Percentiles rank a stretch among this genome's conserved stretches.
Conservation (phyloP, 2,797 vertebrate species). For the Delichon dasypus region DNA sequence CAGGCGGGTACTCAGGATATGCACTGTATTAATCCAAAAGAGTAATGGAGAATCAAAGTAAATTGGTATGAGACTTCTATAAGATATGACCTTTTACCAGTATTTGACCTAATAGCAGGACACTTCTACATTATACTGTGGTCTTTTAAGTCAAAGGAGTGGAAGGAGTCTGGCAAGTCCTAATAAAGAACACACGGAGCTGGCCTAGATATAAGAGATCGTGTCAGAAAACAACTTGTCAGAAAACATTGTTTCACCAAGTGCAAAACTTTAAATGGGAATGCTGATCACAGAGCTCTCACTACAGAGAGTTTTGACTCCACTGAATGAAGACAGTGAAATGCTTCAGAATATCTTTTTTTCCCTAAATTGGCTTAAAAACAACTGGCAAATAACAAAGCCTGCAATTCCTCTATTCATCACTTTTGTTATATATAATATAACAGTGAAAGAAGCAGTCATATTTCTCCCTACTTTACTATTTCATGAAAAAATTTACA, state of each 20-base stretch:
- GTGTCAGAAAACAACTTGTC: background rate
- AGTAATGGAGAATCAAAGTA: background rate
- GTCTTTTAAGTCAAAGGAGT: background rate
- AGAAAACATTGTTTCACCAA: background rate
- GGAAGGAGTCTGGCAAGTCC: background rate
- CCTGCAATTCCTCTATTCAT: background rate
- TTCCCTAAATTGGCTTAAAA: background rate
- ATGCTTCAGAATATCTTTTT: background rate
- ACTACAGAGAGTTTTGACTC: background rate
- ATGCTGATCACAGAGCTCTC: background rate
- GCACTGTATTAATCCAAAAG: background rate
- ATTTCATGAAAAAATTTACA: background rate
- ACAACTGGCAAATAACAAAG: background rate
- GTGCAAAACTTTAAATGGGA: background rate
- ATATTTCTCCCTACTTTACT: background rate
- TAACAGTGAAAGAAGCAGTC: background rate
- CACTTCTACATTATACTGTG: background rate
- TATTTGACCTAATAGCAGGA: background rate
- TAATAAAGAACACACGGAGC: background rate
- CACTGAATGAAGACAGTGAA: background rate
- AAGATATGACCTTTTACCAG: background rate
- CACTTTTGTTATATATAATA: background rate
- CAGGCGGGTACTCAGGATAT: background rate
- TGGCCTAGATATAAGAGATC: background rate
- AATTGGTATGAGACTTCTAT: background rate